A percentile compares a stretch with the other conserved stretches of the same genome.
These are phyloP conservation scores for Lordiphosa andalusiaca DNA, from an alignment of 2,888 invertebrate genomes.

Conservation along the genomic window DNA sequence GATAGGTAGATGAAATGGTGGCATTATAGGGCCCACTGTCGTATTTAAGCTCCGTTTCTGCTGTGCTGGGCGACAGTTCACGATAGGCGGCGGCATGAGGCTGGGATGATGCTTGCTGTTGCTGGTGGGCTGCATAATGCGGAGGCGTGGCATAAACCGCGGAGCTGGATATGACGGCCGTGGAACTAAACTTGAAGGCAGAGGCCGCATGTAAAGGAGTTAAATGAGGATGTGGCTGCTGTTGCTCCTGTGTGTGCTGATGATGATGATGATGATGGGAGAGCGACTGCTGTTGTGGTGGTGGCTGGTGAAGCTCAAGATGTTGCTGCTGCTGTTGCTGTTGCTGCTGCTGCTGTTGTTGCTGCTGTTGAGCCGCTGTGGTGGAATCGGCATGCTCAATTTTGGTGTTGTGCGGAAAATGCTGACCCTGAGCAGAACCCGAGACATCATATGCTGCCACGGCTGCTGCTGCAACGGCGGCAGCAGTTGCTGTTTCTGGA, in stretches of 20 bases:
- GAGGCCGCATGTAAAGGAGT: conserved; percentile 61
- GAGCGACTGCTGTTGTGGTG: conserved; percentile 39
- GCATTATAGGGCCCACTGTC: conserved; percentile 78
- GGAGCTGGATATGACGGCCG: conserved; percentile 67
- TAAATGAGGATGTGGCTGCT: conserved; percentile 55
- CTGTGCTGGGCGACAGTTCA: conserved; percentile 66
- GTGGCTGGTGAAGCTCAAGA: conserved; percentile 36
- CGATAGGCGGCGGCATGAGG: conserved; percentile 47
- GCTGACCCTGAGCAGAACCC: conserved; percentile 46
- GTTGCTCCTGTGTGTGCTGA: conserved; percentile 52
- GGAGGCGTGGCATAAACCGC: conserved; percentile 63
- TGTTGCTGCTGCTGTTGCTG: conserved; percentile 50
- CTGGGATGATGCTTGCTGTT: conserved; percentile 58
- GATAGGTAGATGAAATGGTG: conserved; percentile 77
- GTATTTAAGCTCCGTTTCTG: conserved; percentile 76
- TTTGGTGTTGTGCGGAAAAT: conserved; percentile 73
- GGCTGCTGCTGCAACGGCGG: conserved; percentile 49
- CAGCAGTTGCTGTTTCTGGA: conserved; percentile 54
- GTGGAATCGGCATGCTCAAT: conserved; percentile 80
- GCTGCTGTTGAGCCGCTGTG: conserved; percentile 72
- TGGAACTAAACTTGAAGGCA: conserved; percentile 72
- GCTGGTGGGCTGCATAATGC: conserved; percentile 40
- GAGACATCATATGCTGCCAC: conserved; percentile 70
- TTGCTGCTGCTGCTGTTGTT: conserved; percentile 51
- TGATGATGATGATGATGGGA: conserved; percentile 45